These are phyloP conservation scores for Apeltes quadracus DNA, from an alignment of 2,113 vertebrate species.

Conservation along the genomic window DNA sequence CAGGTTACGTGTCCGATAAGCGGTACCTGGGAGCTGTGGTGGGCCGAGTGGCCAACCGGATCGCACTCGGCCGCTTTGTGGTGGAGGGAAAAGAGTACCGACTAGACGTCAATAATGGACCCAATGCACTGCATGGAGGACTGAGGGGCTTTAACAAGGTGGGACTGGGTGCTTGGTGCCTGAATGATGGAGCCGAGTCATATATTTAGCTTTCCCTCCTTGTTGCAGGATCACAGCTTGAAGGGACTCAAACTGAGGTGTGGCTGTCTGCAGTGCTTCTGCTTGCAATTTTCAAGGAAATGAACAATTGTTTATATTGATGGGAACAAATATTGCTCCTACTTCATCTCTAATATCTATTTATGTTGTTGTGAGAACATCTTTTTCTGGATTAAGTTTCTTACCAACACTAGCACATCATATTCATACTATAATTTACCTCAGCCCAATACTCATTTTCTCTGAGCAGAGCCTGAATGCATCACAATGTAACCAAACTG, in stretches of 20 bases:
- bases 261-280: too few relatives aligned
- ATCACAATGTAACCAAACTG: too few relatives aligned
- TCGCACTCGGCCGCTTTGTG: slow-evolving; percentile 84
- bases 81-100: slow-evolving; percentile 84
- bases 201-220: not conserved
- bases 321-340: too few relatives aligned
- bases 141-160: slow-evolving; percentile 93
- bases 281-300: too few relatives aligned
- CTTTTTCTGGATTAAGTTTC: too few relatives aligned
- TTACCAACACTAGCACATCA: too few relatives aligned
- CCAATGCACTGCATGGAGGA: slow-evolving; percentile 93
- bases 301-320: too few relatives aligned
- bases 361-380: too few relatives aligned
- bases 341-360: too few relatives aligned
- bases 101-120: slow-evolving; percentile 87
- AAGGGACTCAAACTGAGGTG: not conserved
- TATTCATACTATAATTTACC: too few relatives aligned
- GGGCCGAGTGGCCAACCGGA: slow-evolving; percentile 93
- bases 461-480: too few relatives aligned
- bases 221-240: not conserved
- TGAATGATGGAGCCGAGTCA: not conserved
- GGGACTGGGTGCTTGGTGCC: not conserved
- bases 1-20: slow-evolving; percentile 88
- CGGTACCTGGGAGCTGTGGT: slow-evolving; percentile 89
- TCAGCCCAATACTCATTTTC: too few relatives aligned